Conservation (phyloP, 2,113 vertebrate species). For the Anarhynchus alexandrinus region DNA sequence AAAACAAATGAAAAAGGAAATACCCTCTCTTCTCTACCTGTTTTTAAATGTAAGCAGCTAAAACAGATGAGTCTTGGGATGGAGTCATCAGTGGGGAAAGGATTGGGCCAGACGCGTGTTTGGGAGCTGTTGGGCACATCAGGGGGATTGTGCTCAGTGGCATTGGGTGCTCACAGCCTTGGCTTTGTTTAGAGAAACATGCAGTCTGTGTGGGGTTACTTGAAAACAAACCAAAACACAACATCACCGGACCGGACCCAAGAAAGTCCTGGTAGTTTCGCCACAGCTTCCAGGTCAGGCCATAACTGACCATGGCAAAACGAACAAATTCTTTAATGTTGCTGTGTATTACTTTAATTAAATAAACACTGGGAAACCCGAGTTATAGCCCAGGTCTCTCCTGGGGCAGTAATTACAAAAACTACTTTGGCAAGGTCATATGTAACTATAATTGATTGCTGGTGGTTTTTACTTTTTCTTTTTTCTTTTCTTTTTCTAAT, state of each 20-base stretch:
- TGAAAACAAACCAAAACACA: background rate
- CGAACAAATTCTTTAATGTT: background rate
- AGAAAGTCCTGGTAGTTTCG: background rate
- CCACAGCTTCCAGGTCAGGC: background rate
- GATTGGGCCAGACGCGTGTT: background rate
- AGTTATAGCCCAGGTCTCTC: background rate
- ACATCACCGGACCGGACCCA: background rate
- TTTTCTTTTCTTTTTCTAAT: background rate
- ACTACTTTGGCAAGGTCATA: background rate
- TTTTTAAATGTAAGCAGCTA: background rate
- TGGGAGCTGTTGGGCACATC: background rate
- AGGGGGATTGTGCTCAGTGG: too few relatives aligned
- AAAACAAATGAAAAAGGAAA: background rate
- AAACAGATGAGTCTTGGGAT: background rate
- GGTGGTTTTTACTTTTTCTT: accelerated
- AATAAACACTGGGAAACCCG: background rate
- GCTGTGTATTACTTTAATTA: background rate
- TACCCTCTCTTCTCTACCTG: background rate
- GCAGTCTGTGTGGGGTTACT: accelerated
- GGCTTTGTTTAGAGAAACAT: background rate
- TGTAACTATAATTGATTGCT: background rate
- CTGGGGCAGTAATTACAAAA: background rate
- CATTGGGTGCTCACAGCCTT: background rate
- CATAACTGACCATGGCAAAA: background rate
- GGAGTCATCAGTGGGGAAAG: background rate